These are phyloP conservation scores for Heliconius ismenius DNA, from an alignment of 2,888 invertebrate species.

Conservation along the genomic window DNA sequence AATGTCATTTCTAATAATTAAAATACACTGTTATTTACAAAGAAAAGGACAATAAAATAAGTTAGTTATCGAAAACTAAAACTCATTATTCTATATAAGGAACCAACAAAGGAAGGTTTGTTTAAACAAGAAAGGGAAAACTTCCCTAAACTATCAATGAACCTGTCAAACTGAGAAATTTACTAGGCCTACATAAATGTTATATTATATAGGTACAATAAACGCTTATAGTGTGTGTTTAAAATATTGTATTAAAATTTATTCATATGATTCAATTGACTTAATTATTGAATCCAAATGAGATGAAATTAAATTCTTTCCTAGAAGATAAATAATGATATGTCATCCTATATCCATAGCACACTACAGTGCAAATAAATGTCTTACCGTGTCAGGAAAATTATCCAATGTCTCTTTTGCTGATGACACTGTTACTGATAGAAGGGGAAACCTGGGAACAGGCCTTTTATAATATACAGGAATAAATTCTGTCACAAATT, in stretches of 20 bases:
- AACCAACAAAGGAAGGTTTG: neutral
- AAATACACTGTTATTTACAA: neutral
- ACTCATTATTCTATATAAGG: constrained; percentile 8
- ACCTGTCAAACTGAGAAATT: constrained; percentile 25
- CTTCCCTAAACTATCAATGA: constrained; percentile 19
- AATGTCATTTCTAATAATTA: neutral
- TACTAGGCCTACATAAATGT: neutral
- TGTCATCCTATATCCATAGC: no score
- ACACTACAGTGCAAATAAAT: no score
- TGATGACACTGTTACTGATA: no score
- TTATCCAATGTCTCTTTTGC: no score
- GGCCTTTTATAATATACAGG: no score
- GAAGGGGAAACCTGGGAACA: no score
- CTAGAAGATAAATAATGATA: no score
- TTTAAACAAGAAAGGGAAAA: constrained; percentile 13
- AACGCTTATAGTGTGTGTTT: neutral
- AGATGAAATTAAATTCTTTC: no score
- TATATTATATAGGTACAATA: neutral
- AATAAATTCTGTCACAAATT: no score
- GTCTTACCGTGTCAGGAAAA: no score
- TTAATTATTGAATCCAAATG: no score
- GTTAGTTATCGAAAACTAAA: neutral
- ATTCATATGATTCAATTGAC: no score
- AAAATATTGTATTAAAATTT: neutral
- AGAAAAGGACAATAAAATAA: neutral